phyloP scores from a whole-genome alignment of 2,113 vertebrate genomes.

The Hydrolagus affinis region DNA sequence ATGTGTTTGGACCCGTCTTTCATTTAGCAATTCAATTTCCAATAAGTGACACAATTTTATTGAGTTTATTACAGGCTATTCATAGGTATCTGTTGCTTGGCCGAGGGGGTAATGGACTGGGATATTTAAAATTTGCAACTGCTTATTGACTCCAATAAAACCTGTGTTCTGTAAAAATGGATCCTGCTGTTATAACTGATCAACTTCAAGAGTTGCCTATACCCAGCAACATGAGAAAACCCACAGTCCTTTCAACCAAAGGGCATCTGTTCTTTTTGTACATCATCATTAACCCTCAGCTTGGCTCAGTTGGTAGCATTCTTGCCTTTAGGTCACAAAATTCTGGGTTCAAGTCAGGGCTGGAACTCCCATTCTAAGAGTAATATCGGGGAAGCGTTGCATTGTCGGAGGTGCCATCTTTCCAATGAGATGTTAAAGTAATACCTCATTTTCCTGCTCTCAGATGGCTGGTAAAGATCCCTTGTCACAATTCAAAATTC shows the following conservation, averaged over 20 bases:
- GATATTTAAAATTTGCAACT: not conserved
- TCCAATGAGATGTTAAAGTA: too few species aligned
- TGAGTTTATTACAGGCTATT: not conserved
- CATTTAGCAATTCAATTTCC: not conserved
- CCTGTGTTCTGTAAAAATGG: not conserved
- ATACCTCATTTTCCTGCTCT: too few species aligned
- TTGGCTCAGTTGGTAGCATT: too few species aligned
- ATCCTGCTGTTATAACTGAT: not conserved
- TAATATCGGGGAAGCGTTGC: too few species aligned
- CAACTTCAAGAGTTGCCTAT: not conserved
- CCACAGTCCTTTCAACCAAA: not conserved
- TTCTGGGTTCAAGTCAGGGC: too few species aligned
- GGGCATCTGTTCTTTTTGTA: not conserved
- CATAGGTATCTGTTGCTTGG: not conserved
- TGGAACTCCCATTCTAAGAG: too few species aligned
- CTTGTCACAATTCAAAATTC: too few species aligned
- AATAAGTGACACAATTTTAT: not conserved
- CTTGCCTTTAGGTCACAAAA: too few species aligned
- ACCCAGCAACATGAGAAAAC: not conserved
- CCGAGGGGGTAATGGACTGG: not conserved
- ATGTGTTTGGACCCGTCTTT: not conserved
- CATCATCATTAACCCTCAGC: not conserved
- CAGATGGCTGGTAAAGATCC: too few species aligned
- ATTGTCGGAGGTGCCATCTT: too few species aligned
- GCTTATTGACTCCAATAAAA: not conserved